phyloP scores from a whole-genome alignment of 1,140 invertebrate species.

The Leptestheria dahalacensis region DNA sequence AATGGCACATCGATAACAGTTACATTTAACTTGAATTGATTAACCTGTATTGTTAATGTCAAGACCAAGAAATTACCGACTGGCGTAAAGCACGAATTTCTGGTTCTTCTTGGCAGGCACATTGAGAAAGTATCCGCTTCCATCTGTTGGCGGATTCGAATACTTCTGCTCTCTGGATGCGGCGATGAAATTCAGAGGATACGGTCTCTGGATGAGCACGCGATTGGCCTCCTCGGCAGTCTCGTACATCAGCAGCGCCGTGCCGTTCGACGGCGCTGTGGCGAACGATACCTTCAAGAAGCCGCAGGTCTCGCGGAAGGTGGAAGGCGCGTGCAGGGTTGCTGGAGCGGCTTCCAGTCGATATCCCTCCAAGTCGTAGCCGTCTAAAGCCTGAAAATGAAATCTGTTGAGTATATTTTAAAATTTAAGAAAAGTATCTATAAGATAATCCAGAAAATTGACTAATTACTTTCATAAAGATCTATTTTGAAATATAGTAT shows the following conservation, averaged over 20 bases:
- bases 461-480: too few relatives aligned
- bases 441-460: too few relatives aligned
- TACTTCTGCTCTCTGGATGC: not conserved
- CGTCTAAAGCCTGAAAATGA: not conserved
- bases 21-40: too few relatives aligned
- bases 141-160: not conserved
- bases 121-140: not conserved
- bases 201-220: not conserved
- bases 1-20: too few relatives aligned
- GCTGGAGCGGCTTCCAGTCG: not conserved
- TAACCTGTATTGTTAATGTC: too few relatives aligned
- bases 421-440: too few relatives aligned
- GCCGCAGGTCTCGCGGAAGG: not conserved
- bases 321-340: not conserved
- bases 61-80: not conserved
- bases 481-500: too few relatives aligned
- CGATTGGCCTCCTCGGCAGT: not conserved
- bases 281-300: slow-evolving; percentile 3
- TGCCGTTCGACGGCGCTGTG: not conserved
- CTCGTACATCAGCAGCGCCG: not conserved
- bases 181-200: not conserved
- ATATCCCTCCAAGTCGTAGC: not conserved
- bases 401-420: too few relatives aligned
- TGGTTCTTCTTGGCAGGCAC: not conserved
- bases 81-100: slow-evolving; percentile 5